Evolutionary conservation across 1,140 invertebrate species (phyloP).

Genomic region (Bombus waltoni): DNA sequence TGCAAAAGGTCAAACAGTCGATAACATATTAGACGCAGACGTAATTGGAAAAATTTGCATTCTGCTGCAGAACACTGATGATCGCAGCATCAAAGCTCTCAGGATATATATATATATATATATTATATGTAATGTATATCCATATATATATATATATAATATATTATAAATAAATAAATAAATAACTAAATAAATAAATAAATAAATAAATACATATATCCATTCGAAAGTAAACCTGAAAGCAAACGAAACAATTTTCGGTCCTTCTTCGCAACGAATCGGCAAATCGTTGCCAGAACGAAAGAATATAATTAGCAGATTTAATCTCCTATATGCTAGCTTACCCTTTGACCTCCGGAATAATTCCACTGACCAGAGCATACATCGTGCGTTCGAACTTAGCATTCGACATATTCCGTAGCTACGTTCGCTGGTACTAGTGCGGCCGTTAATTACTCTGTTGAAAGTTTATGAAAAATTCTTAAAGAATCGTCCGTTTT

Average conservation of each 20-base stretch:
- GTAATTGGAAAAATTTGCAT: neutral
- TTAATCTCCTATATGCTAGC: constrained; percentile 57
- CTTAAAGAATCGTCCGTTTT: neutral
- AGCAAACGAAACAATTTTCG: neutral
- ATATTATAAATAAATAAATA: no score
- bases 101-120: neutral
- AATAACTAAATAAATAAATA: no score
- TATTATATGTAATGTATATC: no score
- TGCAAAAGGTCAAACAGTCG: constrained; percentile 4
- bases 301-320: constrained; percentile 71
- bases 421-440: neutral
- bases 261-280: neutral
- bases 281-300: neutral
- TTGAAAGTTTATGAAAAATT: neutral
- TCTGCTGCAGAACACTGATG: neutral
- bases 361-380: constrained; percentile 71
- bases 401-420: constrained; percentile 2
- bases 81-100: no score
- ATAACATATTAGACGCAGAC: neutral
- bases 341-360: constrained; percentile 72
- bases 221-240: neutral
- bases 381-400: neutral
- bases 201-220: no score
- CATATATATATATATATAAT: no score
- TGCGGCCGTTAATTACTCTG: no score